Base-by-base conservation (phyloP, 2,888 invertebrate species). In the Rhamnusium bicolor region DNA sequence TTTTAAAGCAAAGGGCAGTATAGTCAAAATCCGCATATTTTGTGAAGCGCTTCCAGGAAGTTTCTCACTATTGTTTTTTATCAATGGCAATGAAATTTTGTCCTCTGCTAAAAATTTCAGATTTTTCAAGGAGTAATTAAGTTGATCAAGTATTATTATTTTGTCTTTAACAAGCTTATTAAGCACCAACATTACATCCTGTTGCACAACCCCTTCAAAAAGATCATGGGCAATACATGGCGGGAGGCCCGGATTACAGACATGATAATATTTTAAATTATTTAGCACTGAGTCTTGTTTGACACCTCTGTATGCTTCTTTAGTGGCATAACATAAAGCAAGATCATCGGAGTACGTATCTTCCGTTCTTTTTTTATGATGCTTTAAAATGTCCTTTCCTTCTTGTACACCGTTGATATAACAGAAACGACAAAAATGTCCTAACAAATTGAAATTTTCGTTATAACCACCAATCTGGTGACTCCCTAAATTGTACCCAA, bases 391-490 rank as follows among this genome's bases (percentile, higher is more conserved):
- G 6, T 24, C 24, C 3, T 2, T 6, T 4, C 24, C 12, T 16
- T 60, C 29, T 32, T 3, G 3, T 14, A n/a, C 14, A 18, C 7
- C 32, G 12, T 60, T 29, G 2, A 29, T 24, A 49, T 70, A 49
- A 21, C 72, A 67, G 32, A 18, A 53, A 1, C 84, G 63, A 70
- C 84, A 84, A 53, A 82, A 79, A 71, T 80, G 82, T 19, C 72
- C 61, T 14, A 72, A 61, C 6, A 21, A 68, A 67, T 71, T 73
- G 70, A 84, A 84, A 73, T 80, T 84, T 80, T 81, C 80, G 24
- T 24, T 27, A 78, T 80, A 83, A 14, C 83, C 84, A 32, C 83
- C 84, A 24, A 85, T 73, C 73, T 81, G 78, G 65, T 84, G 83
- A 63, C 80, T 73, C n/a, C 80, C 81, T 63, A 82, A 68, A 74